Evolutionary conservation across 37 sponge, comb jelly and placozoan species (phyloP).

Genomic region (Dysidea cf. avara): DNA sequence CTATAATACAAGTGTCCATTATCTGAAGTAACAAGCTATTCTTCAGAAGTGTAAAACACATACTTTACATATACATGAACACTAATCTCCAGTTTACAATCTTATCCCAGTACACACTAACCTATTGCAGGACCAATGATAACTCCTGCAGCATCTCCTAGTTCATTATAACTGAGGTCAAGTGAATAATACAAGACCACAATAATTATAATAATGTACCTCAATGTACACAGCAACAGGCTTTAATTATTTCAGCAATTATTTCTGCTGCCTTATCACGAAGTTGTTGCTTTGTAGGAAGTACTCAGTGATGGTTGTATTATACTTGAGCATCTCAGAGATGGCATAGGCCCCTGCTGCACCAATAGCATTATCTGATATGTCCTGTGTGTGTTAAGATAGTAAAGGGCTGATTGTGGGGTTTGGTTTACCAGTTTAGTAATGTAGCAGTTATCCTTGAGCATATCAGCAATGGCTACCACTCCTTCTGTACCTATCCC

Average conservation of each 20-base stretch:
- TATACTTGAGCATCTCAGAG: conserved; percentile 51
- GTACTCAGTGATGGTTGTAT: conserved; percentile 62
- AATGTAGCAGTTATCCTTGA: conserved; percentile 97
- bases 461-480: conserved; percentile 85
- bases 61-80: too few species aligned
- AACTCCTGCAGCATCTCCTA: conserved; percentile 79
- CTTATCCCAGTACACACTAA: too few species aligned
- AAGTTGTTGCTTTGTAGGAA: conserved; percentile 72
- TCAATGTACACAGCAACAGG: too few species aligned
- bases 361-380: conserved; percentile 79
- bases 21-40: too few species aligned
- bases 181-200: too few species aligned
- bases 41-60: too few species aligned
- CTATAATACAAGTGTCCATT: too few species aligned
- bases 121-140: conserved; percentile 90
- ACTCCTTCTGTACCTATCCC: conserved; percentile 85
- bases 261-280: conserved; percentile 85
- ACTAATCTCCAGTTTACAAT: too few species aligned
- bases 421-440: conserved; percentile 60
- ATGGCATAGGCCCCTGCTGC: conserved; percentile 68
- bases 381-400: conserved; percentile 27
- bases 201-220: too few species aligned
- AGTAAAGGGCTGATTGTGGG: too few species aligned
- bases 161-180: conserved; percentile 91
- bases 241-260: conserved; percentile 71